Evolutionary conservation across 1,140 invertebrate species (phyloP), one percentile per base, ranked within the genome.

Genomic region (Drosophila persimilis): DNA sequence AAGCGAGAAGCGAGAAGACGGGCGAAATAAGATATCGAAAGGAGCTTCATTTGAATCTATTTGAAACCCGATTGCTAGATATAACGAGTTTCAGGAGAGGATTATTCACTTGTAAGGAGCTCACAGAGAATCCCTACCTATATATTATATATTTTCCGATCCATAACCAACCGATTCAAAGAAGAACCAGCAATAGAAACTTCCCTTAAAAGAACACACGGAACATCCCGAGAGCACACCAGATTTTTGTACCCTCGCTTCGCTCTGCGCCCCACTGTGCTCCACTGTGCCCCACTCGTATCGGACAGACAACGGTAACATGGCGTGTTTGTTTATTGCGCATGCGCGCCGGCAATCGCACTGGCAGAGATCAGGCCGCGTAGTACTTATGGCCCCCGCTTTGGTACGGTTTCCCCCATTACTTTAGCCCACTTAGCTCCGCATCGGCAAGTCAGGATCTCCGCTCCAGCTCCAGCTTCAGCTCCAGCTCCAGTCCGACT

Each of bases 291-390:
- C 35, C 54, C 59, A 55, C 53, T 47, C 64, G 31, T 41, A 59
- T 53, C 39, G 71, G 58, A 13, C 48, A 57, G 70, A 66, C 83
- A 86, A 86, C 83, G 83, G 83, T 88, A 88, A 83, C 67, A 79
- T 88, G 75, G 83, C 83, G 83, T 88, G 83, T 88, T 88, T 88
- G 83, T 88, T 88, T 88, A 88, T 88, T 88, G 83, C 83, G 79
- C 78, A 88, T 88, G 83, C 83, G 79, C 75, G 62, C 83, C 77
- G 45, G 66, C 74, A 88, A 89, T 89, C 84, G 79, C 78, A 73
- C 56, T 74, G 65, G 59, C 72, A 51, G 47, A 63, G 50, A 56
- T 63, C 62, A 51, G 69, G 20, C 60, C 17, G 57, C 66, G 22
- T 39, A 39, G 35, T 39, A 39, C 35, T 44, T 44, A 43, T 50